These are phyloP conservation scores for Cylas formicarius DNA, from an alignment of 1,140 invertebrate genomes.

Conservation along the genomic window DNA sequence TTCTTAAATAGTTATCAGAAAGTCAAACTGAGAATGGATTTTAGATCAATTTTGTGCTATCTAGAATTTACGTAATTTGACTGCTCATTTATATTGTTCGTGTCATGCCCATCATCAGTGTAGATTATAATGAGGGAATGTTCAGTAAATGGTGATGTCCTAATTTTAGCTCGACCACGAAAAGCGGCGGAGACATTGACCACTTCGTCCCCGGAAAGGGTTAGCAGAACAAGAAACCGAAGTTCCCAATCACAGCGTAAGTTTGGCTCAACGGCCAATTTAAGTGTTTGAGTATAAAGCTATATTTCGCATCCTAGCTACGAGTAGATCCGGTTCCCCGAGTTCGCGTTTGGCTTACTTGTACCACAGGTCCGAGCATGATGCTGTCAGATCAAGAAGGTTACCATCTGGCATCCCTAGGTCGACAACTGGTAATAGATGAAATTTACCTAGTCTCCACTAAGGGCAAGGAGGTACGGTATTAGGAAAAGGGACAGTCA, in stretches of 20 bases:
- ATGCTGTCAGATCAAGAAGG: constrained; percentile 36
- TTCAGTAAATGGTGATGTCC: too few species aligned
- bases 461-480: too few species aligned
- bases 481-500: too few species aligned
- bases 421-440: constrained; percentile 54
- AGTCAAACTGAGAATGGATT: too few species aligned
- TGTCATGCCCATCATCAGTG: too few species aligned
- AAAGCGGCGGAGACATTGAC: constrained; percentile 47
- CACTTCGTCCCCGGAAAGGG: constrained; percentile 56
- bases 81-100: too few species aligned
- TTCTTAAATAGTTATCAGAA: too few species aligned
- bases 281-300: too few species aligned
- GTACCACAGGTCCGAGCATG: constrained; percentile 51
- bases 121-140: too few species aligned
- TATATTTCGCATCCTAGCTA: constrained; percentile 49
- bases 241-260: constrained; percentile 84
- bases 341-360: constrained; percentile 65
- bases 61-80: too few species aligned
- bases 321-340: constrained; percentile 71
- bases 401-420: constrained; percentile 64
- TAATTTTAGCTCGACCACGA: constrained; percentile 55
- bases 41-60: too few species aligned
- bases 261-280: constrained; percentile 37
- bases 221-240: constrained; percentile 53
- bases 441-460: too few species aligned